Conservation (phyloP, 2,888 invertebrate genomes). For the Pachymerium ferrugineum region DNA sequence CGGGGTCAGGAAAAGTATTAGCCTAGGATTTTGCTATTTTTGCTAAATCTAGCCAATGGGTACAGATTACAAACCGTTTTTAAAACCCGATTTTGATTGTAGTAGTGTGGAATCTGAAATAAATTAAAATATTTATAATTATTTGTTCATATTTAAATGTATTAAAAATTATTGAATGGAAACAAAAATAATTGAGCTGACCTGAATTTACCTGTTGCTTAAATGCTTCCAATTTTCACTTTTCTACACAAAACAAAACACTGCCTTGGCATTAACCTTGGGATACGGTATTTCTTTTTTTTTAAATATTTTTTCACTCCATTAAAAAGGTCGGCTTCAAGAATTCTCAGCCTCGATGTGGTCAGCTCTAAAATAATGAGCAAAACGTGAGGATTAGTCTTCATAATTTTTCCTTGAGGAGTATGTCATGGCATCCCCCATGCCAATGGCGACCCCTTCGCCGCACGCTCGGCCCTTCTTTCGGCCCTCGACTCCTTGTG, state of each 20-base stretch:
- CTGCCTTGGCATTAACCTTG: neutral
- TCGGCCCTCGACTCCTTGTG: constrained; percentile 15
- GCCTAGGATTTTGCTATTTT: neutral
- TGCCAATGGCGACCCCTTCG: neutral
- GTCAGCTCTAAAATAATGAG: constrained; percentile 9
- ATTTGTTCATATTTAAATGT: neutral
- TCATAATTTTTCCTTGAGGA: constrained; percentile 17
- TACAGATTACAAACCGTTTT: neutral
- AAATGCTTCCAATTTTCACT: neutral
- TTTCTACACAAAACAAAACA: constrained; percentile 1
- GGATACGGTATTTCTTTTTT: neutral
- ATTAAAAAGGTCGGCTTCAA: neutral
- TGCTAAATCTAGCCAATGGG: neutral
- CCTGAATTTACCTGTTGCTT: neutral
- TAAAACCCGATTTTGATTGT: neutral
- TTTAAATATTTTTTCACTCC: neutral
- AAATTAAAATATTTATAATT: neutral
- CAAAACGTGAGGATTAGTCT: neutral
- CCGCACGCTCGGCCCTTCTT: neutral
- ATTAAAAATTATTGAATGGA: too few species aligned
- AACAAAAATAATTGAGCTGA: neutral
- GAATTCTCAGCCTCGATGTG: neutral
- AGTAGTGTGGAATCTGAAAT: neutral
- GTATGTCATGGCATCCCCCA: neutral
- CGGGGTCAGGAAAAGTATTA: neutral